Evolutionary conservation across 2,113 vertebrate species (phyloP).

Genomic region (Martes martes): DNA sequence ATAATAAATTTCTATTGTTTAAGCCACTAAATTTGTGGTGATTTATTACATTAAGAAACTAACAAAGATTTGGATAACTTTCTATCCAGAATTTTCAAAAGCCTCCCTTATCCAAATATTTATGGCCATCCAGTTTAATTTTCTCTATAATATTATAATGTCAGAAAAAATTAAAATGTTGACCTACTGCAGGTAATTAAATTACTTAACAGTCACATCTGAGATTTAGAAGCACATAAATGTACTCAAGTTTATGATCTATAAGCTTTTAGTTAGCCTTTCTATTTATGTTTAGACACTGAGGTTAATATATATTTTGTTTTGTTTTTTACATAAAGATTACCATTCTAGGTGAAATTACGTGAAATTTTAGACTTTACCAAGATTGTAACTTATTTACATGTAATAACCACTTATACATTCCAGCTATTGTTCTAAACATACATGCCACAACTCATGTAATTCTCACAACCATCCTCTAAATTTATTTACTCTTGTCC

Average conservation of each 20-base stretch:
- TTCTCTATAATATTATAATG: background rate
- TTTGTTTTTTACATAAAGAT: background rate
- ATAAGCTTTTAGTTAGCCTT: background rate
- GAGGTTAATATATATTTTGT: background rate
- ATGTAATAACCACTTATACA: background rate
- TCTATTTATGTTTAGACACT: background rate
- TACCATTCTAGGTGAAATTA: background rate
- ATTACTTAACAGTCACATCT: background rate
- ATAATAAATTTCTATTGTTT: background rate
- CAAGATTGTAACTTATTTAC: background rate
- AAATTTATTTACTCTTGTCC: background rate
- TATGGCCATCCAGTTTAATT: background rate
- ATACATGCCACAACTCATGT: background rate
- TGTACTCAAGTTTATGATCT: background rate
- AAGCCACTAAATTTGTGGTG: background rate
- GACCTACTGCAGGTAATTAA: background rate
- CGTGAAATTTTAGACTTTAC: background rate
- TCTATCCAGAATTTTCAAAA: background rate
- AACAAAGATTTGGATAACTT: background rate
- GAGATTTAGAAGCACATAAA: background rate
- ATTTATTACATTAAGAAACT: background rate
- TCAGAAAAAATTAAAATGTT: background rate
- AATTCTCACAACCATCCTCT: background rate
- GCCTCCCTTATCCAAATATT: background rate
- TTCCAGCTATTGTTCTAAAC: background rate